Evolutionary conservation across 1,140 invertebrate species (phyloP), one percentile per base, ranked within the genome.

Genomic region (Danaus plexippus): DNA sequence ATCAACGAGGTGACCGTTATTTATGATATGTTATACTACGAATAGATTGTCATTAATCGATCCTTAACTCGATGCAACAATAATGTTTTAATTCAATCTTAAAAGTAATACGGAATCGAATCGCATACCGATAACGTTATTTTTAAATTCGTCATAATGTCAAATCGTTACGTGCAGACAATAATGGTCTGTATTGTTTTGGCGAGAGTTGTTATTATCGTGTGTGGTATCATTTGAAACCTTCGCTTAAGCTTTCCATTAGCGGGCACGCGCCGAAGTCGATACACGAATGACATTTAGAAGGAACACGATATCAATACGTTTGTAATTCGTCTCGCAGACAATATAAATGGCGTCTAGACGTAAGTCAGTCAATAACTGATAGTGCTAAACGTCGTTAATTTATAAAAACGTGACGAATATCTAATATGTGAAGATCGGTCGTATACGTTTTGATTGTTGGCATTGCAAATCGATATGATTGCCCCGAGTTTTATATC

Each of bases 231-330:
- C 52, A 46, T 54, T 55, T 61, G 44, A 52, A 53, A 52, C 40
- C 67, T 70, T 75, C 62, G 68, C 67, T 73, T 76, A 76, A 72
- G 78, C 80, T 82, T 82, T 82, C 81, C 81, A 85, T 85, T 84
- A 85, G 79, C 67, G 61, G 75, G 82, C 82, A 83, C 82, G 82
- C 74, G 80, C 77, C 72, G 68, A 66, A 65, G 64, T 79, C 73
- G 69, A 80, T 69, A 80, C 78, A 81, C 76, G 80, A 85, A 85
- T 81, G 82, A 79, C 82, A 83, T 85, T 78, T 79, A 75, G 68
- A 79, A 79, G 70, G 73, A 79, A 82, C 71, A 71, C 75, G 61
- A 80, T 75, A 82, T 74, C 67, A 75, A 77, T 78, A 75, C 71
- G 67, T 80, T 75, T 75, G 71, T 77, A 82, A 82, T 80, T 79